phyloP scores from a whole-genome alignment of 2,113 vertebrate genomes.

The Octodon degus region DNA sequence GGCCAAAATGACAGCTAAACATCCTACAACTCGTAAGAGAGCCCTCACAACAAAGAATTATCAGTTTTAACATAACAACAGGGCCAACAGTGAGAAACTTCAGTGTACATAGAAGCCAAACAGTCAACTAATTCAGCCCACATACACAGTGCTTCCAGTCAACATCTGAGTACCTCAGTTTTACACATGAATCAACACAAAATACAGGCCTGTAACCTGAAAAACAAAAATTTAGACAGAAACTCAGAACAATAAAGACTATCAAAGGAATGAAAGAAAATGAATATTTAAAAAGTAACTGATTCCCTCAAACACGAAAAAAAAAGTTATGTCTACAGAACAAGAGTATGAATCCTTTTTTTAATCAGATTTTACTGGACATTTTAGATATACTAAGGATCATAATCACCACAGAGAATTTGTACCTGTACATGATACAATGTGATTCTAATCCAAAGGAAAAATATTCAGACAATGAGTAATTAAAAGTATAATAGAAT shows the following conservation, averaged over 20 bases:
- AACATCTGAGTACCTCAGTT: neutral
- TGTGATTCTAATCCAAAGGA: neutral
- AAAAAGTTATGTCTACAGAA: neutral
- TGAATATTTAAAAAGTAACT: neutral
- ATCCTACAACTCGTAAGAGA: neutral
- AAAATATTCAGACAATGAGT: neutral
- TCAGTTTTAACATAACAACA: neutral
- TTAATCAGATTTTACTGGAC: neutral
- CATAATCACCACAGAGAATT: neutral
- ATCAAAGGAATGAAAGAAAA: neutral
- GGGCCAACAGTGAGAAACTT: neutral
- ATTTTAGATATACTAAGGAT: neutral
- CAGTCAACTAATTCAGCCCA: neutral
- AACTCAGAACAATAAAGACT: neutral
- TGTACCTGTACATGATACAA: neutral
- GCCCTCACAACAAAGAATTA: neutral
- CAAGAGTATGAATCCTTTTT: neutral
- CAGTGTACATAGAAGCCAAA: neutral
- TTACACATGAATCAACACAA: neutral
- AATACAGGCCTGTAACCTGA: neutral
- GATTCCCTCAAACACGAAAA: neutral
- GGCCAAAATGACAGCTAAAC: neutral
- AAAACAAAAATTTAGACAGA: slow-evolving; percentile 36
- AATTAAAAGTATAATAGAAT: neutral
- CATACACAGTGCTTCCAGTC: neutral